Conservation (phyloP, 1,140 invertebrate species). For the Diorhabda sublineata region DNA sequence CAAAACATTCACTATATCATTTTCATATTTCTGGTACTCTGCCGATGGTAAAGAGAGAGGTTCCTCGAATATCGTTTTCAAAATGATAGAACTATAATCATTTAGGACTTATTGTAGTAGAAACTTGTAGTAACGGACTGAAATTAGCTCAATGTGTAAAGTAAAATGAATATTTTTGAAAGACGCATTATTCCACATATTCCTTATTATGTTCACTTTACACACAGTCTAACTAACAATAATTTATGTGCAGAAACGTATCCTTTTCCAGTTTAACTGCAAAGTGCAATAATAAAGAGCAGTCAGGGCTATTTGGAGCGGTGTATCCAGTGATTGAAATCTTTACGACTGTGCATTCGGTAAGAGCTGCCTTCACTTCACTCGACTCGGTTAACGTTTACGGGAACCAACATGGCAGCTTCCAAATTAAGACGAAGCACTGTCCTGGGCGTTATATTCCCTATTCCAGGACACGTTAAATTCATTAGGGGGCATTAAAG, state of each 20-base stretch:
- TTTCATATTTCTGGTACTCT: too few species aligned
- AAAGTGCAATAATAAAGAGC: neutral
- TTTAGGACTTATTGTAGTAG: too few species aligned
- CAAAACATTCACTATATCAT: too few species aligned
- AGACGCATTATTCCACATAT: too few species aligned
- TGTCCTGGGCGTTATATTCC: conserved; percentile 13
- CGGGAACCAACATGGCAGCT: conserved; percentile 12
- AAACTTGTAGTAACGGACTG: too few species aligned
- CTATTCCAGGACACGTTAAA: conserved; percentile 22
- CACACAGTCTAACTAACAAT: too few species aligned
- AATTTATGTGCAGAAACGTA: neutral
- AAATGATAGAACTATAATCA: too few species aligned
- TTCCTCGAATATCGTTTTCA: too few species aligned
- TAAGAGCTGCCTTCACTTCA: conserved; percentile 1
- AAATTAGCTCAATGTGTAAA: too few species aligned
- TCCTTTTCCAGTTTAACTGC: neutral
- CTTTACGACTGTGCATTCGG: conserved; percentile 22
- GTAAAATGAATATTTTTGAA: too few species aligned
- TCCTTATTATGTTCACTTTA: too few species aligned
- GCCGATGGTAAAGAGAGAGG: too few species aligned
- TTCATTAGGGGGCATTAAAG: conserved; percentile 26
- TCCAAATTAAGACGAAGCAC: conserved; percentile 26
- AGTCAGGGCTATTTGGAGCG: neutral
- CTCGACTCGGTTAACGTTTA: neutral
- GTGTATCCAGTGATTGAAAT: conserved; percentile 18